Evolutionary conservation across 1,140 invertebrate species (phyloP).

Genomic region (Metopolophium dirhodum): DNA sequence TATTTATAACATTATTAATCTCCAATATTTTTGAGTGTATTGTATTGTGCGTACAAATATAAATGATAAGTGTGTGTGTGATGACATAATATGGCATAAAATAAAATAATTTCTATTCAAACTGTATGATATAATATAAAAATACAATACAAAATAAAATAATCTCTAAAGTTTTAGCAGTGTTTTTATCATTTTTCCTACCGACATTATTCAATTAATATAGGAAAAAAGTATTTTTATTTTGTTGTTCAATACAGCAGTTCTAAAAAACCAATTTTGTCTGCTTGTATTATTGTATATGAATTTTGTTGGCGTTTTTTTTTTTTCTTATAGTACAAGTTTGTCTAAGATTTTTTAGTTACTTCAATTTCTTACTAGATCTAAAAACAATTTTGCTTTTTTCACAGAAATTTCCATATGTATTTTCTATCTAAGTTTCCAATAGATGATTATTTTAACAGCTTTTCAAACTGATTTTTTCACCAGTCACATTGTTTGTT

Average conservation of each 20-base stretch:
- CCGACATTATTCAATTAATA: background rate
- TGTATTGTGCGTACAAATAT: background rate
- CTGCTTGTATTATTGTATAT: too few species aligned
- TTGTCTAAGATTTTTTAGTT: too few species aligned
- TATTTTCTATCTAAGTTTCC: background rate
- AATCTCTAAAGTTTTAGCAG: background rate
- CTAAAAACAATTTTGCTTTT: background rate
- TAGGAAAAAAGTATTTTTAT: background rate
- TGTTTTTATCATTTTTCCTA: background rate
- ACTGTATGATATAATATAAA: background rate
- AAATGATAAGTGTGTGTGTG: background rate
- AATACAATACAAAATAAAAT: background rate
- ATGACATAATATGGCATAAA: background rate
- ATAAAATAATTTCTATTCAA: constrained; percentile 23
- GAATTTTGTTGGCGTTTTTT: too few species aligned
- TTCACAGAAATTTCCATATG: background rate
- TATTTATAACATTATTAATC: background rate
- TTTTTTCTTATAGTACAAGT: too few species aligned
- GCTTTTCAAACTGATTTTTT: too few species aligned
- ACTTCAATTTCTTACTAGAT: too few species aligned
- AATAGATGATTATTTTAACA: too few species aligned
- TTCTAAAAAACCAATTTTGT: too few species aligned
- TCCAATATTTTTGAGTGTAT: background rate
- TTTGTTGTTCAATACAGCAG: too few species aligned
- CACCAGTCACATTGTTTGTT: background rate